A percentile compares a stretch with the other conserved stretches of the same genome.
phyloP scores from a whole-genome alignment of 2,113 vertebrate species.

The Coregonus clupeaformis region DNA sequence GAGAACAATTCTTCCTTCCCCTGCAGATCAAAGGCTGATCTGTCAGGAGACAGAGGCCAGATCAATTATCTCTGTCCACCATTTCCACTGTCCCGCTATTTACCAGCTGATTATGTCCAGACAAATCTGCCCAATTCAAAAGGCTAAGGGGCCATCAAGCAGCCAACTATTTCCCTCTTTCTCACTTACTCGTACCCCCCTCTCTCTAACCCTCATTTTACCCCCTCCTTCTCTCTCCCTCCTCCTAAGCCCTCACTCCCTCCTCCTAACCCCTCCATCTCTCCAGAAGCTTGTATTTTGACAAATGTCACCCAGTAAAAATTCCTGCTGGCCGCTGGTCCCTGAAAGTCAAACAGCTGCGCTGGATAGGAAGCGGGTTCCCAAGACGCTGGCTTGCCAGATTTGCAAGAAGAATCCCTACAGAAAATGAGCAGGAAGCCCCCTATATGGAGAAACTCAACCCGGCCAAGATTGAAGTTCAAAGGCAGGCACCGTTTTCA shows the following conservation, averaged over 20 bases:
- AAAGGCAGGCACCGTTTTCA: background rate
- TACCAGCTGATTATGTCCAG: slow-evolving; percentile 47
- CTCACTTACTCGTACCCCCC: slow-evolving; percentile 13
- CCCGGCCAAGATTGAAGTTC: no score
- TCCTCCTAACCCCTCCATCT: slow-evolving; percentile 10
- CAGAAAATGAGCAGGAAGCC: background rate
- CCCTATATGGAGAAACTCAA: background rate
- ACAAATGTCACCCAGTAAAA: slow-evolving; percentile 57
- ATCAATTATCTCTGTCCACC: slow-evolving; percentile 66
- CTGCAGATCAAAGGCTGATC: slow-evolving; percentile 61
- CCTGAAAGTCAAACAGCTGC: slow-evolving; percentile 45
- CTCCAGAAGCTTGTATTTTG: slow-evolving; percentile 22
- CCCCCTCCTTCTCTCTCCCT: slow-evolving; percentile 34
- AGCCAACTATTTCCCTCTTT: slow-evolving; percentile 49
- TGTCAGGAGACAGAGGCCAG: slow-evolving; percentile 60
- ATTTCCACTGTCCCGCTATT: slow-evolving; percentile 62
- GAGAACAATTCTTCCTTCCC: slow-evolving; percentile 49
- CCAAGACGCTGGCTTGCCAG: background rate
- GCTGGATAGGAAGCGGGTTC: slow-evolving; percentile 11
- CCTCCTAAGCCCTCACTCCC: background rate
- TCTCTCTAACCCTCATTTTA: background rate
- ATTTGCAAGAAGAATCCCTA: slow-evolving; percentile 15
- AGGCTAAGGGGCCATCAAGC: slow-evolving; percentile 46
- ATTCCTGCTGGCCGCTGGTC: slow-evolving; percentile 29
- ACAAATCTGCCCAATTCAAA: slow-evolving; percentile 65